Conservation (phyloP, 2,888 invertebrate species). For the Dynastes tityus region DNA sequence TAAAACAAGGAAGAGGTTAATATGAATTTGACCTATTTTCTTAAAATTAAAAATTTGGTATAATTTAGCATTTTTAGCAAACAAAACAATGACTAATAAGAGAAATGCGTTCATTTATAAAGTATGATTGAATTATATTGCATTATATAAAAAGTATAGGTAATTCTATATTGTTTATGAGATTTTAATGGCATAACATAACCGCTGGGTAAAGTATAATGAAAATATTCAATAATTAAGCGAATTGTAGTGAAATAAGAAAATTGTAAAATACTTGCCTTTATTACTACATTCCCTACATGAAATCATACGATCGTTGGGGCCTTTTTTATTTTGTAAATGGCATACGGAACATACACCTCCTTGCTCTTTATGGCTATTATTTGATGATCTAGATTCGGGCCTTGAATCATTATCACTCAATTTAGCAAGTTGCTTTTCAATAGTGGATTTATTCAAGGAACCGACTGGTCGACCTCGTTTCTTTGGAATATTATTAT, state of each 20-base stretch:
- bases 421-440: constrained; percentile 68
- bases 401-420: constrained; percentile 63
- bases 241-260: no score
- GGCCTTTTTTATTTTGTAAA: constrained; percentile 74
- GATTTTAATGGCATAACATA: no score
- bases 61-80: background rate
- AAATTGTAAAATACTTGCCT: constrained; percentile 68
- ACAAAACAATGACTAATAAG: background rate
- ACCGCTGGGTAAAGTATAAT: no score
- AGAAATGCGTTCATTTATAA: no score
- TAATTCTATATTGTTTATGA: no score
- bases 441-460: constrained; percentile 75
- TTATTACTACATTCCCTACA: constrained; percentile 83
- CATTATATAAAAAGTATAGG: no score
- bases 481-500: constrained; percentile 84
- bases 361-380: constrained; percentile 70
- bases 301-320: constrained; percentile 77
- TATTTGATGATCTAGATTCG: constrained; percentile 67
- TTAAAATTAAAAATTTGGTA: background rate
- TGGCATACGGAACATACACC: constrained; percentile 78
- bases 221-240: no score
- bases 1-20: background rate
- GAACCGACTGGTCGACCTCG: constrained; percentile 79
- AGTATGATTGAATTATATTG: no score
- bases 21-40: background rate